Percentiles rank a stretch among this genome's conserved stretches.
phyloP scores from a whole-genome alignment of 2,113 vertebrate genomes.

The Steatornis caripensis region DNA sequence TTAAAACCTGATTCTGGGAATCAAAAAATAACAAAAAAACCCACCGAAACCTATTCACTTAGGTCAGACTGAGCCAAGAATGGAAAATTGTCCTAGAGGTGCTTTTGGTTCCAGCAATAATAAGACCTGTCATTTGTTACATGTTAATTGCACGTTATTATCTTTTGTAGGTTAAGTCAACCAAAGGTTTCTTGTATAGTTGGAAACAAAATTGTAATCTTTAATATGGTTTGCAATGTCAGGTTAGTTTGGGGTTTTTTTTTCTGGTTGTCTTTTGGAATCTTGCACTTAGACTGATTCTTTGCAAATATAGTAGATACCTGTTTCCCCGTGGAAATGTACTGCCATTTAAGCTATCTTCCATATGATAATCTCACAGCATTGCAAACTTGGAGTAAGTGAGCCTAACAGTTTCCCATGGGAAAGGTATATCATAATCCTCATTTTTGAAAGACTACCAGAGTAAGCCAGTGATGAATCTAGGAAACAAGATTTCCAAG shows the following conservation, averaged over 20 bases:
- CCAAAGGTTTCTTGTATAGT: neutral
- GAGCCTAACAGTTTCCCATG: neutral
- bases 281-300: neutral
- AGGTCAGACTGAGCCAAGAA: neutral
- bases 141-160: conserved; percentile 52
- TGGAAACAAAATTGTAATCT: neutral
- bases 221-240: neutral
- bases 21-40: neutral
- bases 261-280: neutral
- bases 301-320: neutral
- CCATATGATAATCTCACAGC: neutral
- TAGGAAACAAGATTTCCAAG: neutral
- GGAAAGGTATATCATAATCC: neutral
- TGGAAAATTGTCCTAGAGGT: conserved; percentile 23
- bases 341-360: neutral
- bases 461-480: neutral
- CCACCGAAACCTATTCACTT: neutral
- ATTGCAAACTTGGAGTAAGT: neutral
- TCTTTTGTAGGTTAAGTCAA: conserved; percentile 12
- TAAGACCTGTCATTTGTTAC: conserved; percentile 13
- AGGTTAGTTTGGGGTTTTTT: neutral
- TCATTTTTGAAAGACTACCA: neutral
- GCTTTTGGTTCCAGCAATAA: conserved; percentile 42
- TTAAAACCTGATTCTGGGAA: conserved; percentile 1
- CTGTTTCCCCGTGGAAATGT: neutral